Evolutionary conservation across 2,797 vertebrate genomes (phyloP), one percentile per base, ranked within the genome.

Genomic region (Merluccius polli): DNA sequence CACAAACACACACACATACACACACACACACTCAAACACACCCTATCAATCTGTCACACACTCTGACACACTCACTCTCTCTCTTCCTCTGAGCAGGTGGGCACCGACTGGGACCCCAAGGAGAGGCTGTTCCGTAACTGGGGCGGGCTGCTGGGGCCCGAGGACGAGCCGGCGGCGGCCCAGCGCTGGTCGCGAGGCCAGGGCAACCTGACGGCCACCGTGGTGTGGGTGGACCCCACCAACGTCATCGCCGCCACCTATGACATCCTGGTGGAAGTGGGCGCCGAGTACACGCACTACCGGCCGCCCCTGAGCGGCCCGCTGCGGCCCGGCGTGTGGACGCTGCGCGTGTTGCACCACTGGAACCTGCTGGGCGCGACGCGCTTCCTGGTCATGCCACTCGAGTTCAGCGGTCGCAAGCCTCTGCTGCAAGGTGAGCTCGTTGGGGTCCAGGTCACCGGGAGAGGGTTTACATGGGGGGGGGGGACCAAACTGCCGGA

Each of bases 221-320:
- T 99, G 75, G 94, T 99, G 71, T 99, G 98, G 98, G 93, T 99
- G 59, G 98, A 99, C 86, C 98, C 98, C 1, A 84, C 97, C 67
- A 98, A 99, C 1, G 89, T 98, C 35, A 99, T 99, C 13, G 98
- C 98, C 0, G 96, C 97, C 78, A 99, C 98, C 0, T 99, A 99
- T 0, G 98, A 99, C 85, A 97, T 99, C 84, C 94, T 97, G 12
- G 97, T 99, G 10, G 98, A 99, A 70, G 94, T 95, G 33, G 91
- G 93, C 0, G 95, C 97, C 0, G 98, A 99, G 76, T 97, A 95
- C 77, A 98, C 98, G 0, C 96, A 98, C 91, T 99, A 99, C 91
- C 94, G 97, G 81, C 98, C 97, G 1, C 97, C 98, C 2, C 86
- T 99, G 82, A 95, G 94, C 71, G 72, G 92, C 73, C 98, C 98